Percentiles rank a stretch among this genome's conserved stretches.
phyloP scores from a whole-genome alignment of 2,113 vertebrate genomes.

The Monopterus albus region DNA sequence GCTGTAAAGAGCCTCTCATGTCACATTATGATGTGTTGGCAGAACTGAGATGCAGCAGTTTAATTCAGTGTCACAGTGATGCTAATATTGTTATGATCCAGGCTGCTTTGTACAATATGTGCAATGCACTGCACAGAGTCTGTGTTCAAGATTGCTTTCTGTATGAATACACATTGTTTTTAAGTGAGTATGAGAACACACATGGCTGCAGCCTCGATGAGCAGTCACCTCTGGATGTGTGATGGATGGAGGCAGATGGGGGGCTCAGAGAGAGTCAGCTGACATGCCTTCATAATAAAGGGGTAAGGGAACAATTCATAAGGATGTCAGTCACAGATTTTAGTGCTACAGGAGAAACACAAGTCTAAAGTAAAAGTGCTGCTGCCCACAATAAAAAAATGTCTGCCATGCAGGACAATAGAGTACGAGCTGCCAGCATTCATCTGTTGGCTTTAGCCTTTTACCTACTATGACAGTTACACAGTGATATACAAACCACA shows the following conservation, averaged over 20 bases:
- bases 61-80: conserved; percentile 24
- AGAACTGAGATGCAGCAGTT: conserved; percentile 10
- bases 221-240: conserved; percentile 33
- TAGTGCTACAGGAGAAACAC: conserved; percentile 29
- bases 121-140: conserved; percentile 30
- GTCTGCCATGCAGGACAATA: conserved; percentile 47
- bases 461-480: conserved; percentile 44
- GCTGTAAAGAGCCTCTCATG: background rate
- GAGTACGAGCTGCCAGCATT: conserved; percentile 46
- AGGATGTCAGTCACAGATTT: conserved; percentile 56
- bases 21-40: conserved; percentile 9
- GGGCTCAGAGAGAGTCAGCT: conserved; percentile 59
- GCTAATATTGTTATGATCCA: background rate
- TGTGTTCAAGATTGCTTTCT: conserved; percentile 4
- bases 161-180: conserved; percentile 9
- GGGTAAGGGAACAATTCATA: background rate
- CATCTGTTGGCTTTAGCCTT: conserved; percentile 35
- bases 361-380: conserved; percentile 62
- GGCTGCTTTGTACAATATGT: background rate
- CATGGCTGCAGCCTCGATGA: conserved; percentile 42
- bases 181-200: conserved; percentile 2
- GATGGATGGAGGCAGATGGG: conserved; percentile 53
- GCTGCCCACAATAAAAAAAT: conserved; percentile 47
- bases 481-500: conserved; percentile 16
- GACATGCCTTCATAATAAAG: conserved; percentile 17